A percentile compares a stretch with the other conserved stretches of the same genome.
Conservation (phyloP, 2,797 vertebrate species). For the Pangasius krempfi region DNA sequence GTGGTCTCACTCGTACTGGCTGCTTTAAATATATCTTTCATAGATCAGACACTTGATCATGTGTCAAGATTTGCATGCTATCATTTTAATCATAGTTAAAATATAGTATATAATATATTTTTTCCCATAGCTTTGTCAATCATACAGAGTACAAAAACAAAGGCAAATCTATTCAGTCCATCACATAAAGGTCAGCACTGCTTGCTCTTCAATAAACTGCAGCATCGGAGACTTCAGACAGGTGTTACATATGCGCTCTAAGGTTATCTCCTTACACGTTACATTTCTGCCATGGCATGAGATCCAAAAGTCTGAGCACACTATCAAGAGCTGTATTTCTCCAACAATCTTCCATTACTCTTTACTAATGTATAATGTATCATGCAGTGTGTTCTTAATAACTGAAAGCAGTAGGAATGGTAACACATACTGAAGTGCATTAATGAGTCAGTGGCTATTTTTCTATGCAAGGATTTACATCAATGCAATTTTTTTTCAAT, state of each 20-base stretch:
- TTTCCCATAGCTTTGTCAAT: background rate
- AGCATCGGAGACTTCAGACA: background rate
- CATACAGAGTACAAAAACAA: background rate
- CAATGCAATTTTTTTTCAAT: background rate
- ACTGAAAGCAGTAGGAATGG: background rate
- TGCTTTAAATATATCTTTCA: background rate
- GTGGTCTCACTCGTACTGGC: background rate
- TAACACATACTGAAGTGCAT: background rate
- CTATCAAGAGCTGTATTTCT: background rate
- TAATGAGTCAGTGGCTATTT: background rate
- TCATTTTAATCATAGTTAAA: too few relatives aligned
- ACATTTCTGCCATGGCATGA: conserved; percentile 8
- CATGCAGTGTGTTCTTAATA: background rate
- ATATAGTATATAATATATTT: too few relatives aligned
- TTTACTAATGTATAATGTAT: background rate
- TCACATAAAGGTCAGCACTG: background rate
- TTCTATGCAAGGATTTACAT: background rate
- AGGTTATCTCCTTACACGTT: background rate
- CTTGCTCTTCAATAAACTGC: background rate
- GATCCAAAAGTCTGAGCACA: background rate
- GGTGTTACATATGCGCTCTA: background rate
- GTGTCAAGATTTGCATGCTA: background rate
- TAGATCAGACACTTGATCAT: background rate
- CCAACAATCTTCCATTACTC: background rate
- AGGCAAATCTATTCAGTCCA: background rate